Percentiles rank a stretch among this genome's conserved stretches.
Conservation (phyloP, 2,113 vertebrate genomes). For the Brachyistius frenatus region DNA sequence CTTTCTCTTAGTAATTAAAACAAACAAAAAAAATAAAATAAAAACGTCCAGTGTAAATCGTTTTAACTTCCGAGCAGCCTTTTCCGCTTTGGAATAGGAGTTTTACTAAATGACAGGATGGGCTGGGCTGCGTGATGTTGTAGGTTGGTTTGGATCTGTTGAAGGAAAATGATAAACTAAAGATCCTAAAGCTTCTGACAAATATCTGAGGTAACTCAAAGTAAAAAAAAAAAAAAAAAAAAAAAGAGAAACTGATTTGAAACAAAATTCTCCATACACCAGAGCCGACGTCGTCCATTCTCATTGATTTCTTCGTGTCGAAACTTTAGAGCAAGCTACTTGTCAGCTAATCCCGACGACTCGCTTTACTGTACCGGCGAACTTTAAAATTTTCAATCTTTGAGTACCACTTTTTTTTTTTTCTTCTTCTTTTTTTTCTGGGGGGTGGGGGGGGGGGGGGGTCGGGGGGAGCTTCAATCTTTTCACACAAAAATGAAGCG, state of each 20-base stretch:
- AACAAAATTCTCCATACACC: slow-evolving; percentile 3
- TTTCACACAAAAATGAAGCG: slow-evolving; percentile 63
- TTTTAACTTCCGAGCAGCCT: slow-evolving; percentile 11
- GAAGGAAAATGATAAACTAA: slow-evolving; percentile 11
- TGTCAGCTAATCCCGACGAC: slow-evolving; percentile 30
- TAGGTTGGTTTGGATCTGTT: neutral
- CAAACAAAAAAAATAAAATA: neutral
- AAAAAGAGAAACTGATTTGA: slow-evolving; percentile 6
- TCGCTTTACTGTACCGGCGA: slow-evolving; percentile 12
- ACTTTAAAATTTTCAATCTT: neutral
- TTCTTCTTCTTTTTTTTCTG: too few species aligned
- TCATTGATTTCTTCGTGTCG: slow-evolving; percentile 12
- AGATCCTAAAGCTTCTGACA: slow-evolving; percentile 25
- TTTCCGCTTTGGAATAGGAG: slow-evolving; percentile 14
- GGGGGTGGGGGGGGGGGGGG: too few species aligned
- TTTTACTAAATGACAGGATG: slow-evolving; percentile 16
- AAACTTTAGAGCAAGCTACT: slow-evolving; percentile 28
- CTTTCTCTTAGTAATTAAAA: slow-evolving; percentile 41
- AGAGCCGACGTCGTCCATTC: slow-evolving; percentile 9
- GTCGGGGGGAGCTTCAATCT: slow-evolving; percentile 49
- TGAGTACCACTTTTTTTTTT: slow-evolving; percentile 7
- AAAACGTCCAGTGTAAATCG: slow-evolving; percentile 48
- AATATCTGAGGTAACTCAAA: slow-evolving; percentile 37
- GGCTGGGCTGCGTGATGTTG: neutral
- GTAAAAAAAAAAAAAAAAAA: slow-evolving; percentile 42